These are phyloP conservation scores for Orchestes rusci DNA, from an alignment of 2,888 invertebrate genomes.

Conservation along the genomic window DNA sequence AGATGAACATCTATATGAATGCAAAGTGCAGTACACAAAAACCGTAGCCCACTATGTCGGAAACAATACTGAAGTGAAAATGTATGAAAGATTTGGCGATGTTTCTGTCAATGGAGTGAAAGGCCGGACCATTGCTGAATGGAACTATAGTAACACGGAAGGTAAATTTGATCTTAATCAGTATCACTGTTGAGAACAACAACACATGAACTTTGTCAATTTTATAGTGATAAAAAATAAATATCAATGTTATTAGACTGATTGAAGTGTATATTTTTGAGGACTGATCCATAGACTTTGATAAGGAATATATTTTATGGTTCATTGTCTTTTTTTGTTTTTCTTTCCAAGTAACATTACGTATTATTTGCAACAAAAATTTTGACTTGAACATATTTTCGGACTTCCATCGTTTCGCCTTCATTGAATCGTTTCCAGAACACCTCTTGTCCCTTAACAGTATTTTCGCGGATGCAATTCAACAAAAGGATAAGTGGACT, in stretches of 20 bases:
- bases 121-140: constrained; percentile 67
- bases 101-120: constrained; percentile 54
- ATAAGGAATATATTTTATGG: no score
- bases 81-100: constrained; percentile 55
- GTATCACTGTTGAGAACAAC: constrained; percentile 11
- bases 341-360: no score
- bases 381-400: no score
- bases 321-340: no score
- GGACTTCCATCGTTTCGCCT: no score
- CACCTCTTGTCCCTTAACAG: no score
- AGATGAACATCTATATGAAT: constrained; percentile 44
- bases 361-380: no score
- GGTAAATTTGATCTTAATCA: constrained; percentile 19
- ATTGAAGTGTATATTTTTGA: no score
- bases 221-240: neutral
- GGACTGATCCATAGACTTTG: no score
- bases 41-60: constrained; percentile 59
- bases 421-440: no score
- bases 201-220: neutral
- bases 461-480: no score
- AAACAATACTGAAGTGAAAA: constrained; percentile 58
- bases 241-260: neutral
- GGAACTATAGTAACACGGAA: constrained; percentile 54
- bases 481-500: no score
- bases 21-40: constrained; percentile 50